Evolutionary conservation across 2,113 vertebrate species (phyloP), one percentile per base, ranked within the genome.

Genomic region (Pimephales promelas): DNA sequence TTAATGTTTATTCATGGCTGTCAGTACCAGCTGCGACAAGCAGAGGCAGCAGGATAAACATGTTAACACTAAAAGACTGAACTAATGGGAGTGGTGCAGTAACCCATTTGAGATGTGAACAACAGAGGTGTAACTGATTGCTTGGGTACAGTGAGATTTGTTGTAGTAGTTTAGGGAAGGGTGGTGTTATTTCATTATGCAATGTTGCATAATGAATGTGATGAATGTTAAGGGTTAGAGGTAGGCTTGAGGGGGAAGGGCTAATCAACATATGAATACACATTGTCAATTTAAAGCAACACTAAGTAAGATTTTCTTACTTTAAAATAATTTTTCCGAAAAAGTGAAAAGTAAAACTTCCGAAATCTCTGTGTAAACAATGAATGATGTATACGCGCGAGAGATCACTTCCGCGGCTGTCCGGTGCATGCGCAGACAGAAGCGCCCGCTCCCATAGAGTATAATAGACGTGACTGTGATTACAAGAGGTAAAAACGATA

Each of bases 71-170:
- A 76, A 24, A 43, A 36, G 34, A 36, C 34, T 47, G 11, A 28
- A 40, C 5, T 9, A 52, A 83, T 45, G 62, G 74, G 62, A 78
- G 74, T 10, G 75, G 64, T n/a, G 6, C 14, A 2, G 5, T 68
- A 61, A 24, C 40, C 16, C 8, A 3, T 5, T 18, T 61, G 59
- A 24, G 13, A 24, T 64, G 6, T 59, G 59, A 64, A 70, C 31
- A 34, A 61, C 61, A 68, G 20, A 82, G 52, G 75, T 83, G 73
- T 24, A 16, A 73, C 54, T 56, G 20, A 83, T 54, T 81, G 36
- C 31, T 71, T 62, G 68, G 36, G 14, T 79, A 73, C 31, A 83
- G 52, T 40, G 74, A 31, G 59, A 82, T 45, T 24, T 40, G 72
- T 20, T 83, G 18, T 71, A 16, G 14, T 66, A 28, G 24, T 84